Evolutionary conservation across 2,888 invertebrate genomes (phyloP).

Genomic region (Capitulum mitella): DNA sequence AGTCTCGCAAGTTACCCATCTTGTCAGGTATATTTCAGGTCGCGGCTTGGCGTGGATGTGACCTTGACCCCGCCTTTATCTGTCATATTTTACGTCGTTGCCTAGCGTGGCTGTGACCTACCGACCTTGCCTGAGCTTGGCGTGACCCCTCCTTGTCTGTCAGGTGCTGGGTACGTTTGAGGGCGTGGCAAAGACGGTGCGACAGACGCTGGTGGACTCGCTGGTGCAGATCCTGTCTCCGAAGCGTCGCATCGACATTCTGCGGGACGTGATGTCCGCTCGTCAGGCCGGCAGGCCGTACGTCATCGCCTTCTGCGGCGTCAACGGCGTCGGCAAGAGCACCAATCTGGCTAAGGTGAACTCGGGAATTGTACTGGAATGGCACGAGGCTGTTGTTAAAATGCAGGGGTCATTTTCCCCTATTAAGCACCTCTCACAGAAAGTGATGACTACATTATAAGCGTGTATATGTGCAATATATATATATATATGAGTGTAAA

Average conservation of each 20-base stretch:
- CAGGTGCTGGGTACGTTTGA: constrained; percentile 79
- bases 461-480: no score
- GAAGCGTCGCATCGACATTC: constrained; percentile 86
- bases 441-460: no score
- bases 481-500: no score
- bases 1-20: no score
- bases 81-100: no score
- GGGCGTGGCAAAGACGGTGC: constrained; percentile 80
- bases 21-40: no score
- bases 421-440: no score
- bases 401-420: no score
- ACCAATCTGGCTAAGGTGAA: constrained; percentile 91
- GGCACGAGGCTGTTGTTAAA: no score
- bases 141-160: neutral
- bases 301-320: constrained; percentile 94
- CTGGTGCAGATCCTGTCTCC: constrained; percentile 91
- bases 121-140: neutral
- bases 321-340: constrained; percentile 97
- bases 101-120: no score
- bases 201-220: constrained; percentile 77
- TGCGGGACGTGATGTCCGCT: constrained; percentile 90
- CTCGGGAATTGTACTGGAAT: no score
- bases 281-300: constrained; percentile 74
- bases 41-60: neutral
- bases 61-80: neutral